phyloP scores from a whole-genome alignment of 1,140 invertebrate species.

The Diachasmimorpha longicaudata region DNA sequence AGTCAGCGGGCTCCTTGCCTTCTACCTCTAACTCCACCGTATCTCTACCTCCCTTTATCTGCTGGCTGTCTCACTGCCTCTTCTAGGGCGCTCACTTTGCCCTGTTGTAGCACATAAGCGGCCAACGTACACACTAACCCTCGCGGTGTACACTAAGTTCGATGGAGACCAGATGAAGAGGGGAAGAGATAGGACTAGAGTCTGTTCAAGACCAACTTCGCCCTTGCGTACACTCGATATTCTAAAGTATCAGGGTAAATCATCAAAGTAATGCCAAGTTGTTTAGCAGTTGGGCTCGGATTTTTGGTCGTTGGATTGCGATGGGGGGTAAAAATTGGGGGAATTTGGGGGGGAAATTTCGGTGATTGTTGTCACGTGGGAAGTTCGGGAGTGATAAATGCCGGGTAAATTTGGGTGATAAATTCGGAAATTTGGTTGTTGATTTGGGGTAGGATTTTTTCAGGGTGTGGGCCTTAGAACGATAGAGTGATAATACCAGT shows the following conservation, averaged over 20 bases:
- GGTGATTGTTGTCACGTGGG: too few relatives aligned
- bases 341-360: too few relatives aligned
- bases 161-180: not conserved
- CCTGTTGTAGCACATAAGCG: not conserved
- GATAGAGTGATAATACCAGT: too few relatives aligned
- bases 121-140: not conserved
- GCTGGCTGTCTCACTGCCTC: conserved; percentile 14
- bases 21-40: not conserved
- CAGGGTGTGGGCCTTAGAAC: too few relatives aligned
- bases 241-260: conserved; percentile 1
- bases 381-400: too few relatives aligned
- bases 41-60: not conserved
- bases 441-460: too few relatives aligned
- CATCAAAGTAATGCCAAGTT: not conserved
- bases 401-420: too few relatives aligned
- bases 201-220: not conserved
- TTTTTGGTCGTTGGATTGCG: too few relatives aligned
- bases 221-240: not conserved
- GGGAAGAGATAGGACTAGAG: not conserved
- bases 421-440: too few relatives aligned
- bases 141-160: not conserved
- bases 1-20: not conserved
- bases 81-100: conserved; percentile 22
- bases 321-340: too few relatives aligned
- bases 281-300: not conserved